These are phyloP conservation scores for Nesogale talazaci DNA, from an alignment of 2,113 vertebrate genomes.

Conservation along the genomic window DNA sequence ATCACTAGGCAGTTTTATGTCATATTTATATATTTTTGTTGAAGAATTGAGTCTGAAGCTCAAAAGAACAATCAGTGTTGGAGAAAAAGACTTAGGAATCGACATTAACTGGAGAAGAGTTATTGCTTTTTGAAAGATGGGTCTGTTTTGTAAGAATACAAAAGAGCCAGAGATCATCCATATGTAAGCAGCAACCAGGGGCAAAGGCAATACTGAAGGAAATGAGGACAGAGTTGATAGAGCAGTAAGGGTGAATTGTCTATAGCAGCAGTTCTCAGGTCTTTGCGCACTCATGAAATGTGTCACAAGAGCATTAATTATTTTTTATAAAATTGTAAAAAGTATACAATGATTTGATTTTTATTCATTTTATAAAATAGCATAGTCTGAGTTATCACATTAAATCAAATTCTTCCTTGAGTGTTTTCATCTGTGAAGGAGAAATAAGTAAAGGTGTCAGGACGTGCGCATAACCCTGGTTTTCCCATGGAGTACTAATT, in stretches of 20 bases:
- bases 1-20: neutral
- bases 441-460: neutral
- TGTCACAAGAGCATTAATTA: neutral
- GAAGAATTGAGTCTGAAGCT: neutral
- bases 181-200: neutral
- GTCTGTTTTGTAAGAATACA: neutral
- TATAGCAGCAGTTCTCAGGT: neutral
- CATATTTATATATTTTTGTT: neutral
- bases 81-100: neutral
- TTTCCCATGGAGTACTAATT: neutral
- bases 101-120: neutral
- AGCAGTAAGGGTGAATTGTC: neutral
- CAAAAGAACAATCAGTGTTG: neutral
- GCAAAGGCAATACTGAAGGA: neutral
- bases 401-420: neutral
- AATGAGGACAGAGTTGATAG: neutral
- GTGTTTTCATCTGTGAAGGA: neutral
- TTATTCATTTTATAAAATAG: constrained; percentile 3
- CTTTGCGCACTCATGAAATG: neutral
- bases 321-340: neutral
- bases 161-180: neutral
- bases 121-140: neutral
- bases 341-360: neutral
- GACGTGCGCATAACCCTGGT: neutral
- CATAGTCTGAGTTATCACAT: neutral